Base-by-base conservation (phyloP, 2,888 invertebrate genomes). In the Vesta saturnalis region DNA sequence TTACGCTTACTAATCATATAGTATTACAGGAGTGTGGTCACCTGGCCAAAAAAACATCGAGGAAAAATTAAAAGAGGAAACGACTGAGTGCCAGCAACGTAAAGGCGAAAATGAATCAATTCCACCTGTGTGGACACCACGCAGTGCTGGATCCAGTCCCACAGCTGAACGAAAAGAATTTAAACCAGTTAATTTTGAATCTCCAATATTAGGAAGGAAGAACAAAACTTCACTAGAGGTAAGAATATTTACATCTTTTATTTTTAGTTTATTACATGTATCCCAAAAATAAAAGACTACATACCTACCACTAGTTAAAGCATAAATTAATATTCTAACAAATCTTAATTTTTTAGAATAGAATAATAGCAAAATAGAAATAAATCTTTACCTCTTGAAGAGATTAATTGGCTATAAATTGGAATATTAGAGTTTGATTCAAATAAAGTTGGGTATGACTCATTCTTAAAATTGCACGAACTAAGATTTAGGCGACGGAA, bases 41-140 rank as follows among this genome's bases (percentile, higher is more conserved):
- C 90, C 90, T 52, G 88, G 88, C 14, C 83, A 82, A 76, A 77
- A 78, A 71, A 72, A 76, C 16, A 16, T 61, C 12, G 79, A 79
- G 52, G 57, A 71, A 5, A 74, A 72, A 3, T 70, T 74, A 15
- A 58, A 70, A 16, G 64, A 66, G 18, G 63, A 59, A 39, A 61
- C 56, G 12, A 10, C 35, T n/a, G 39, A 60, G 15, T 23, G 60
- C 43, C 66, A 69, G 52, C 70, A 70, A 59, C 68, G 67, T 49
- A 66, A 73, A 64, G 67, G 70, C 71, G 60, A 83, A 77, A 84
- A 85, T 80, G 86, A 89, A 72, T 88, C 90, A 60, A 87, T 91
- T 64, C 89, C 89, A 55, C 90, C 93, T 16, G 87, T 94, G 74
- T 95, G 95, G 95, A 91, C 91, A 22, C 94, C 95, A 10, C 88